Base-by-base conservation (phyloP, 2,888 invertebrate genomes). In the Perizoma flavofasciatum region DNA sequence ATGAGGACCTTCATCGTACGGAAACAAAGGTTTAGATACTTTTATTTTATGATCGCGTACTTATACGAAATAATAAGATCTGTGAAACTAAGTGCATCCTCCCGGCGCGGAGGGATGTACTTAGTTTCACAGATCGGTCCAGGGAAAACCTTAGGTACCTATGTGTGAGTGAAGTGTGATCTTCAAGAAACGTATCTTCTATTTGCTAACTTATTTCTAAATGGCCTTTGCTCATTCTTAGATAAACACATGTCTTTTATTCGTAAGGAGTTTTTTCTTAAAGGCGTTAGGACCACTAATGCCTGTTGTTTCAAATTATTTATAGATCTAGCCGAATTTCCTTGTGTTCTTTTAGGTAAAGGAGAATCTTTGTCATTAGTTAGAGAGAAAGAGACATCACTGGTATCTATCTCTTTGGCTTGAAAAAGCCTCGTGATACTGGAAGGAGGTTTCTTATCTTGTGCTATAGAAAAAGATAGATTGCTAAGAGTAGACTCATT, bases 341-440 rank as follows among this genome's bases (percentile, higher is more conserved):
- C 41, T 45, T 11, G 52, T 40, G 44, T 45, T 37, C 35, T 54
- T 47, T 64, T 60, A 5, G 55, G 41, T 34, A 61, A 40, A 33
- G 66, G 58, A 37, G 63, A 65, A 50, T 50, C 54, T 6, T 60
- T 59, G 55, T 63, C 61, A 33, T 51, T 52, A 6, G 57, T 32
- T 44, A 75, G 45, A 0, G 72, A 66, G 61, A 74, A 75, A 6
- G 75, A 72, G 8, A 75, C 40, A 41, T 74, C 67, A 59, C 75
- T 75, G 7, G 50, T 61, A 22, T 67, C 62, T 6, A 54, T 49
- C 10, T 59, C 61, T 0, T 61, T 49, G 8, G 51, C 2, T 43
- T 47, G 46, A 7, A 7, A 40, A 2, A 37, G 37, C n/a, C 39
- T 56, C 4, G 32, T 37, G n/a, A 55, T 65, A 8, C 49, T 63